Conservation (phyloP, 2,888 invertebrate genomes). For the Electrophaes corylata region DNA sequence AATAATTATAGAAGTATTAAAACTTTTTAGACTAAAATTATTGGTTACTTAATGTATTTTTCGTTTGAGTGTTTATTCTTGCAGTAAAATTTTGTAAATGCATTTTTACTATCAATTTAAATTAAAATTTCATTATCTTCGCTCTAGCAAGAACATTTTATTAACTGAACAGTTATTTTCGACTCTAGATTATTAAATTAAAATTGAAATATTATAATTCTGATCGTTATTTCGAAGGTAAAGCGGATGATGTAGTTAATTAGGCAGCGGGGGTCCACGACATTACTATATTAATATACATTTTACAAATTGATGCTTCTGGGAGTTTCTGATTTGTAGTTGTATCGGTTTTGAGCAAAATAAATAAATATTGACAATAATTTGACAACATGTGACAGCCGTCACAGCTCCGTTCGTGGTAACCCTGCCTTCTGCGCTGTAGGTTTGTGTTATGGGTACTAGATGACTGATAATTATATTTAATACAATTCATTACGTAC, state of each 20-base stretch:
- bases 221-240: conserved; percentile 25
- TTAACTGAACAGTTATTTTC: conserved; percentile 28
- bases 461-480: too few relatives aligned
- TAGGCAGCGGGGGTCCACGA: conserved; percentile 32
- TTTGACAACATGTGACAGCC: too few relatives aligned
- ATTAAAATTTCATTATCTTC: conserved; percentile 14
- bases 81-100: background rate
- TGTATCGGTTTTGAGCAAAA: too few relatives aligned
- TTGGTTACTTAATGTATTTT: background rate
- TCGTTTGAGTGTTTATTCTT: background rate
- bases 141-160: conserved; percentile 22
- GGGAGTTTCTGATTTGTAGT: background rate
- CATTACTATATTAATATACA: conserved; percentile 26
- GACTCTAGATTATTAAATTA: conserved; percentile 37
- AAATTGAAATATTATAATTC: conserved; percentile 32
- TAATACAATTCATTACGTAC: too few relatives aligned
- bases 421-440: too few relatives aligned
- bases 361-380: too few relatives aligned
- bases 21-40: too few relatives aligned
- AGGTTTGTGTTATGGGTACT: too few relatives aligned
- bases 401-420: too few relatives aligned
- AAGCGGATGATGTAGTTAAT: conserved; percentile 35
- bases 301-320: conserved; percentile 1
- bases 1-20: too few relatives aligned
- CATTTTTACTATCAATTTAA: conserved; percentile 1